Evolutionary conservation across 2,797 vertebrate genomes (phyloP).

Genomic region (Tauraco hartlaubi): DNA sequence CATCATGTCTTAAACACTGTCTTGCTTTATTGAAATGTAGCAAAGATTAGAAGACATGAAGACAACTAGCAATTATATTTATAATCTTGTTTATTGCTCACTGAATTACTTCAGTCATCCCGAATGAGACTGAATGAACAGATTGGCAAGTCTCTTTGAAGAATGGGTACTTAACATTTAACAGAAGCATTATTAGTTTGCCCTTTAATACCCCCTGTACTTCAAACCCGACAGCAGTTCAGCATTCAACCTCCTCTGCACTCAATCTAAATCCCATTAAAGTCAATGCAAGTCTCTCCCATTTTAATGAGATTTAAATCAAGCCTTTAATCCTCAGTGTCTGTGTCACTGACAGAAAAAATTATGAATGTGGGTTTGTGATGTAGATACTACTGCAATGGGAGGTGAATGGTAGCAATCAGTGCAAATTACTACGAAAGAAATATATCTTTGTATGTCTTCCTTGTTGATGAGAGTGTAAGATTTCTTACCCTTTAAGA

Average conservation of each 20-base stretch:
- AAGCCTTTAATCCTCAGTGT: conserved; percentile 37
- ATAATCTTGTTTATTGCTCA: conserved; percentile 26
- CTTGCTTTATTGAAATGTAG: not conserved
- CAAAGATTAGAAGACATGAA: not conserved
- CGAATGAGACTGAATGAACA: conserved; percentile 28
- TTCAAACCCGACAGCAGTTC: conserved; percentile 43
- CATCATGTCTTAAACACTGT: not conserved
- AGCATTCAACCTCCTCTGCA: conserved; percentile 3
- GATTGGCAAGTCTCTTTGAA: conserved; percentile 31
- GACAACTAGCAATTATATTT: not conserved
- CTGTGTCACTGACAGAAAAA: conserved; percentile 15
- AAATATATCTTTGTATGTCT: not conserved
- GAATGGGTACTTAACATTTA: conserved; percentile 44
- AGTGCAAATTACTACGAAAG: not conserved
- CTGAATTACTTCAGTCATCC: not conserved
- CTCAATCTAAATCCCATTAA: conserved; percentile 61
- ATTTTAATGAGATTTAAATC: conserved; percentile 64
- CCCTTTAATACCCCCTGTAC: conserved; percentile 44
- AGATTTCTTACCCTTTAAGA: not conserved
- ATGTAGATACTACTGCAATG: not conserved
- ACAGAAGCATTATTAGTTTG: conserved; percentile 52
- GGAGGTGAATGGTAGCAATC: not conserved
- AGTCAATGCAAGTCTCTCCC: conserved; percentile 38
- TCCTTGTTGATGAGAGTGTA: not conserved
- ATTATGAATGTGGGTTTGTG: not conserved